A percentile compares a stretch with the other conserved stretches of the same genome.
These are phyloP conservation scores for Xenopus tropicalis DNA, from an alignment of 2,113 vertebrate species.

Conservation along the genomic window UCB_Xtro_10.0 CM004445.2:139000501-139001000, in stretches of 20 bases:
- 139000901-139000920: conserved; percentile 42
- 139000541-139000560: conserved; percentile 15
- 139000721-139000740: conserved; percentile 41
- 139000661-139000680: conserved; percentile 37
- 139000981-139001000: background rate
- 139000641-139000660: conserved; percentile 50
- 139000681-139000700: conserved; percentile 63
- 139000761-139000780: conserved; percentile 19
- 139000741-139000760: conserved; percentile 45
- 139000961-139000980: conserved; percentile 60
- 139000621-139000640: conserved; percentile 45
- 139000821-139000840: conserved; percentile 69
- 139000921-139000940: conserved; percentile 69
- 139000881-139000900: conserved; percentile 49
- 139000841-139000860: conserved; percentile 73
- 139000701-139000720: conserved; percentile 51
- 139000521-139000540: conserved; percentile 31
- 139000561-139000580: conserved; percentile 57
- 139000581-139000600: conserved; percentile 39
- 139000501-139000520: conserved; percentile 61
- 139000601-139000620: conserved; percentile 16
- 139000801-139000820: conserved; percentile 49
- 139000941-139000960: conserved; percentile 73
- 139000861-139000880: conserved; percentile 69
- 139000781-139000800: conserved; percentile 28